Conservation (phyloP, 2,113 vertebrate genomes). For the Poeciliopsis occidentalis region DNA sequence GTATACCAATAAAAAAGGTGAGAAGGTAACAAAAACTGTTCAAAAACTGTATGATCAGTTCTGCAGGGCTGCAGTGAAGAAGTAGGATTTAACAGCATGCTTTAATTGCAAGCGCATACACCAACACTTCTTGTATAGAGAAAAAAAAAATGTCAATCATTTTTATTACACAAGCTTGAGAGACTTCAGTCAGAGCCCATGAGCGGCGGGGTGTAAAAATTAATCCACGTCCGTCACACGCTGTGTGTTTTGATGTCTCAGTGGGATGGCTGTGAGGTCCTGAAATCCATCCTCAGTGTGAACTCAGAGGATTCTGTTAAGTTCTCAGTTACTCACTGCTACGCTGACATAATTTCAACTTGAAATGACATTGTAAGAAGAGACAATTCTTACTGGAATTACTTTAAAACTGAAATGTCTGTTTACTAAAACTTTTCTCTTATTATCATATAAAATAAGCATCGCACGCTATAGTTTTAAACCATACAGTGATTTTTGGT, state of each 20-base stretch:
- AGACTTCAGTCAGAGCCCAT: conserved; percentile 19
- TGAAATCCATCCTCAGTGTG: conserved; percentile 13
- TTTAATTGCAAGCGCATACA: conserved; percentile 3
- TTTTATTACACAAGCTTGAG: conserved; percentile 26
- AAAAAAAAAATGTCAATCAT: conserved; percentile 1
- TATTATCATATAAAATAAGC: not conserved
- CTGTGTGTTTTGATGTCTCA: conserved; percentile 38
- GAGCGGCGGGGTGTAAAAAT: conserved; percentile 29
- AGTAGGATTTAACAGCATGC: conserved; percentile 27
- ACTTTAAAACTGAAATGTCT: not conserved
- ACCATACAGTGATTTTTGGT: too few relatives aligned
- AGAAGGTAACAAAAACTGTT: not conserved
- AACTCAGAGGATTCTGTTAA: conserved; percentile 7
- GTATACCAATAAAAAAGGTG: not conserved
- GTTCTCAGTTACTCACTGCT: conserved; percentile 17
- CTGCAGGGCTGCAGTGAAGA: conserved; percentile 16
- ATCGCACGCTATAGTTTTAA: not conserved
- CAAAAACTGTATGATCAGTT: not conserved
- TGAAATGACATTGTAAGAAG: not conserved
- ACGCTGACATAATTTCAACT: not conserved
- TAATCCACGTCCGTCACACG: conserved; percentile 28
- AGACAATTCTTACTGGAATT: not conserved
- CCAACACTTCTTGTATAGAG: conserved; percentile 25
- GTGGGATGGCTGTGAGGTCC: conserved; percentile 24
- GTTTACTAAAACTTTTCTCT: not conserved